Evolutionary conservation across 2,888 invertebrate genomes (phyloP).

Genomic region (Drosophila mimica): DNA sequence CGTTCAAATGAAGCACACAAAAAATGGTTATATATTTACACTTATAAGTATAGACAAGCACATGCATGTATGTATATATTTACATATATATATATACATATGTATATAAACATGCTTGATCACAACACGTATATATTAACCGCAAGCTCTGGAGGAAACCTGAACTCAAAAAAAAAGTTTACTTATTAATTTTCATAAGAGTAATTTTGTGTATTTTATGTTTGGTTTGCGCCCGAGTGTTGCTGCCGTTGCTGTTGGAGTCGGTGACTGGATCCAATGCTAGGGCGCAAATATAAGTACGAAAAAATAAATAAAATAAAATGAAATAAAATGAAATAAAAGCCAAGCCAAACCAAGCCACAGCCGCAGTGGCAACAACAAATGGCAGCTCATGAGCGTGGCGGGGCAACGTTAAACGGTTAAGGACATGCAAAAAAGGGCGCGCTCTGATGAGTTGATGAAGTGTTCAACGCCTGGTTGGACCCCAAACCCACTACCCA

Average conservation of each 20-base stretch:
- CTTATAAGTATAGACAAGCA: conserved; percentile 1
- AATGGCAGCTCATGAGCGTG: conserved; percentile 62
- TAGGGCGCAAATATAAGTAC: conserved; percentile 40
- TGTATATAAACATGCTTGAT: conserved; percentile 16
- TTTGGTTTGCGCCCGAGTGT: conserved; percentile 48
- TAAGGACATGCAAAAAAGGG: conserved; percentile 79
- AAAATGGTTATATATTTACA: conserved; percentile 26
- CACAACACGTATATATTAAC: conserved; percentile 1
- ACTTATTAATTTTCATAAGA: conserved; percentile 84
- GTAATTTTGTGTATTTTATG: conserved; percentile 82
- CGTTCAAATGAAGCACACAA: conserved; percentile 71
- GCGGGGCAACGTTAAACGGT: conserved; percentile 72
- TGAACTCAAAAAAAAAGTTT: conserved; percentile 69
- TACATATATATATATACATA: conserved; percentile 1
- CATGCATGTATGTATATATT: conserved; percentile 15
- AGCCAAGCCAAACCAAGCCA: conserved; percentile 27
- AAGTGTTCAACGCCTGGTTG: conserved; percentile 80
- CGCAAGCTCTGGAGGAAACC: conserved; percentile 47
- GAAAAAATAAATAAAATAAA: conserved; percentile 7
- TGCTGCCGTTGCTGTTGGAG: conserved; percentile 15
- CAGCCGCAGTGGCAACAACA: conserved; percentile 55
- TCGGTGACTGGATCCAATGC: conserved; percentile 15
- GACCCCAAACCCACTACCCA: conserved; percentile 10
- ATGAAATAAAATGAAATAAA: conserved; percentile 18
- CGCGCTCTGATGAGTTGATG: conserved; percentile 81